Conservation (phyloP, 2,888 invertebrate species). For the Nymphalis c-album region DNA sequence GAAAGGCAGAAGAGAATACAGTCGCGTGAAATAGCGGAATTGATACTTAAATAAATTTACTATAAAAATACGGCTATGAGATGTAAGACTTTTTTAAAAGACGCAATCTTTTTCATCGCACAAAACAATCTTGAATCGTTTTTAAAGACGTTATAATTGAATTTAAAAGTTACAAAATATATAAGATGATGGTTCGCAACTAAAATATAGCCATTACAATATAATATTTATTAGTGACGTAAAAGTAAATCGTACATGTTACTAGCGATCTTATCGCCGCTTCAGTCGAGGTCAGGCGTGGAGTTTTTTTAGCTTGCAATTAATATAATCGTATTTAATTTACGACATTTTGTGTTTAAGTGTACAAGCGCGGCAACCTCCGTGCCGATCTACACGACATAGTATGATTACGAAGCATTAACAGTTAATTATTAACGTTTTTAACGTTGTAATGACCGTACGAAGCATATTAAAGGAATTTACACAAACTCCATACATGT, state of each 20-base stretch:
- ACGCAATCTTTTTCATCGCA: too few relatives aligned
- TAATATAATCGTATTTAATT: constrained; percentile 48
- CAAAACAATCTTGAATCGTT: too few relatives aligned
- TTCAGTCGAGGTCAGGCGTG: constrained; percentile 41
- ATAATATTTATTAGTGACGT: constrained; percentile 40
- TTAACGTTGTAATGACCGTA: constrained; percentile 24
- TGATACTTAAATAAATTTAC: background rate
- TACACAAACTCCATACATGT: constrained; percentile 4
- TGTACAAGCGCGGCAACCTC: constrained; percentile 41
- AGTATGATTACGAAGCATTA: constrained; percentile 41
- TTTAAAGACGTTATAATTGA: too few relatives aligned
- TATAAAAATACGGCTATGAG: background rate
- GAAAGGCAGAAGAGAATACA: background rate
- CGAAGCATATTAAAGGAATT: constrained; percentile 15
- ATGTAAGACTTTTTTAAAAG: too few relatives aligned
- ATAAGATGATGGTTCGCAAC: background rate
- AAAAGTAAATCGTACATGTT: constrained; percentile 46
- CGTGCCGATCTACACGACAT: constrained; percentile 39
- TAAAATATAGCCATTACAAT: background rate
- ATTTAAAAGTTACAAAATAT: too few relatives aligned
- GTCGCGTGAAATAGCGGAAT: background rate
- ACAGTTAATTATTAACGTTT: constrained; percentile 40
- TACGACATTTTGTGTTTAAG: constrained; percentile 46
- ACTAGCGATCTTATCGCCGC: constrained; percentile 54
- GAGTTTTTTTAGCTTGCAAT: constrained; percentile 44